Percentiles rank a stretch among this genome's conserved stretches.
Evolutionary conservation across 2,113 vertebrate genomes (phyloP).

Genomic region (Anas platyrhynchos): DNA sequence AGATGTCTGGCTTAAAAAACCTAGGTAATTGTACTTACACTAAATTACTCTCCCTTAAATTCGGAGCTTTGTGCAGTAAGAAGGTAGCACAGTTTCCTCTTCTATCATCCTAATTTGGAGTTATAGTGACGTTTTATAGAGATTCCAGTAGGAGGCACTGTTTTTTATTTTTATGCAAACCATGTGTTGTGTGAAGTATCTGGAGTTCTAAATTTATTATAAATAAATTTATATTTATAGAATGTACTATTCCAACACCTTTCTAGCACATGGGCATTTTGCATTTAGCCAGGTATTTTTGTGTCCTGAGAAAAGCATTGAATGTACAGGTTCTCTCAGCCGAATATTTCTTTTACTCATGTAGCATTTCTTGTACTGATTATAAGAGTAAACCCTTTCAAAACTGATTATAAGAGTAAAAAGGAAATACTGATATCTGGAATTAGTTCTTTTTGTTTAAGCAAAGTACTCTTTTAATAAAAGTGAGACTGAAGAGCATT

Average conservation of each 20-base stretch:
- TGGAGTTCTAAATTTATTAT: not conserved
- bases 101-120: not conserved
- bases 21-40: not conserved
- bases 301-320: not conserved
- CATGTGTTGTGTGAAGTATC: not conserved
- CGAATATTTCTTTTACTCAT: not conserved
- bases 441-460: not conserved
- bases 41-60: not conserved
- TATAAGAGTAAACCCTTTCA: not conserved
- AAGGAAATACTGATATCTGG: not conserved
- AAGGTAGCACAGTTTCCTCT: accelerated
- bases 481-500: not conserved
- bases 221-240: not conserved
- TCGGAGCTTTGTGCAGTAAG: not conserved
- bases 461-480: not conserved
- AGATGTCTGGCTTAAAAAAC: not conserved
- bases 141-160: not conserved
- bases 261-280: not conserved
- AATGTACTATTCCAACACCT: not conserved
- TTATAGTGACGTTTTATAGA: not conserved
- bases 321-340: not conserved
- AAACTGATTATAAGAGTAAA: not conserved
- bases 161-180: not conserved
- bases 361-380: not conserved
- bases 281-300: not conserved